Percentiles rank a stretch among this genome's conserved stretches.
Evolutionary conservation across 2,888 invertebrate genomes (phyloP).

Genomic region (Cryptocephalus primarius): DNA sequence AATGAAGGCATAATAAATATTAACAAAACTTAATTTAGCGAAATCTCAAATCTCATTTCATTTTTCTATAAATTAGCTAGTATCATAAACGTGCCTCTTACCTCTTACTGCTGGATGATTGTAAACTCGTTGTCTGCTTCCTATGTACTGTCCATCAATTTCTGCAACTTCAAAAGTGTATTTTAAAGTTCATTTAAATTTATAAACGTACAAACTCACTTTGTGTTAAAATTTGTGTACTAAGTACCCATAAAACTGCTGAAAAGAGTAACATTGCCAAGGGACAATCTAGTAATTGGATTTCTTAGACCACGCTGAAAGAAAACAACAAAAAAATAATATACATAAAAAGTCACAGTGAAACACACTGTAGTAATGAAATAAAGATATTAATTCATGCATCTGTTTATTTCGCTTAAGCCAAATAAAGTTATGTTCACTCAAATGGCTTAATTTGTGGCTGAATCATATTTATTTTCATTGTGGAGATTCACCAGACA

Average conservation of each 20-base stretch:
- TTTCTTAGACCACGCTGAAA: conserved; percentile 2
- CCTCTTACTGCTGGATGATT: conserved; percentile 25
- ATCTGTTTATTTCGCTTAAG: no score
- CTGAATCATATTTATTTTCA: no score
- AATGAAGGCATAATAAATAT: neutral
- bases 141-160: conserved; percentile 16
- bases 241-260: conserved; percentile 11
- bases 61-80: neutral
- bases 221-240: conserved; percentile 11
- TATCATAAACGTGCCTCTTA: conserved; percentile 10
- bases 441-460: no score
- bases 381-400: no score
- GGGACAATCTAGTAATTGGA: neutral
- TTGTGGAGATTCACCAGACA: no score
- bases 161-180: conserved; percentile 7
- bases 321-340: neutral
- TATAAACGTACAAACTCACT: conserved; percentile 11
- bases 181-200: neutral
- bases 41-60: neutral
- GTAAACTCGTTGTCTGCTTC: conserved; percentile 22
- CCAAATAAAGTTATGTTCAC: no score
- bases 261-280: conserved; percentile 10
- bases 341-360: neutral
- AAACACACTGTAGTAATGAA: no score
- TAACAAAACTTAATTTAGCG: neutral